phyloP scores from a whole-genome alignment of 2,888 invertebrate species.

The Dendrolimus houi region DNA sequence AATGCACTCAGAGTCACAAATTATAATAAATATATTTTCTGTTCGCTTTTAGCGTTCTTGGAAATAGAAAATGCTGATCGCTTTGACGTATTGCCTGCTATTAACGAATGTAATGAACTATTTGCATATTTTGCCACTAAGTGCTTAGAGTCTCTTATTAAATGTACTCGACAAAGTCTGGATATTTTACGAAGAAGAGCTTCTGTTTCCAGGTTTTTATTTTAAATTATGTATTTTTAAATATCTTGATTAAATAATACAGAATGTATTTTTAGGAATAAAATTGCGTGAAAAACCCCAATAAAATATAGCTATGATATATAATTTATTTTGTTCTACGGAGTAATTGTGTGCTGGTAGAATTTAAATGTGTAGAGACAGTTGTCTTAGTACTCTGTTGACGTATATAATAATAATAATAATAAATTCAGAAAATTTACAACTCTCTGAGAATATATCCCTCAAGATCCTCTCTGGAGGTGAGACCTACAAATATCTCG shows the following conservation, averaged over 20 bases:
- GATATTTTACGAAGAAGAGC: conserved; percentile 81
- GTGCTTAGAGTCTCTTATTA: conserved; percentile 83
- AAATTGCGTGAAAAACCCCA: too few relatives aligned
- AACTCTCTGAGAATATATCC: too few relatives aligned
- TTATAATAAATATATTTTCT: background rate
- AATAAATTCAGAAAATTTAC: too few relatives aligned
- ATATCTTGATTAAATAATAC: background rate
- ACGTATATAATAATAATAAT: too few relatives aligned
- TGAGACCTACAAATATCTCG: too few relatives aligned
- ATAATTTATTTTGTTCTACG: too few relatives aligned
- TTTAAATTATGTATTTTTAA: background rate
- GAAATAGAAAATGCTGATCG: conserved; percentile 78
- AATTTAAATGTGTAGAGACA: background rate
- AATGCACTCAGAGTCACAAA: too few relatives aligned
- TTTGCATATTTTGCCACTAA: conserved; percentile 88
- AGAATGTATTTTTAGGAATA: too few relatives aligned
- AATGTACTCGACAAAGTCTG: conserved; percentile 83
- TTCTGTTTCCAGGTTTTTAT: conserved; percentile 57
- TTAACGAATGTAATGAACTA: conserved; percentile 87
- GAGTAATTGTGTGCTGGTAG: too few relatives aligned
- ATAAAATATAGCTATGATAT: too few relatives aligned
- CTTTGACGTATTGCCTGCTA: conserved; percentile 76
- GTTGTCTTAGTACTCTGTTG: background rate
- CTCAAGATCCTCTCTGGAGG: too few relatives aligned
- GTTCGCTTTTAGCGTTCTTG: conserved; percentile 69